phyloP scores from a whole-genome alignment of 2,797 vertebrate species.

The Vespertilio murinus region DNA sequence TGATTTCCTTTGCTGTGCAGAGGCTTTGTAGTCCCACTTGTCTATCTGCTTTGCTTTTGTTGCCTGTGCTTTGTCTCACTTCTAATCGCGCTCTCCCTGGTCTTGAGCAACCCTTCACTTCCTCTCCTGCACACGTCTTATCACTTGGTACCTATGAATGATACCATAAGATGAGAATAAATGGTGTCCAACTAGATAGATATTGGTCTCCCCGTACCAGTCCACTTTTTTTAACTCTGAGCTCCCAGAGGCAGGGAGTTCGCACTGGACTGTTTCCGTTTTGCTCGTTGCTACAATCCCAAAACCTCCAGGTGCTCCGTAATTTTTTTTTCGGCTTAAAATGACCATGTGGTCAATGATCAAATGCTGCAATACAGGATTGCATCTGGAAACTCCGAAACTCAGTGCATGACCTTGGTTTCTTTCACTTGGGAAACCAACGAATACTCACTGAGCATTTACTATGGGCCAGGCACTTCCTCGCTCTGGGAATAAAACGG shows the following conservation, averaged over 20 bases:
- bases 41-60: neutral
- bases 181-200: neutral
- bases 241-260: neutral
- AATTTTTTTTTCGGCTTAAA: neutral
- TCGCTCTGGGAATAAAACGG: neutral
- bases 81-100: neutral
- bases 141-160: neutral
- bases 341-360: fast-evolving
- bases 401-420: neutral
- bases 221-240: neutral
- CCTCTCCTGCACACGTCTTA: neutral
- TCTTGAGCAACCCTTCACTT: neutral
- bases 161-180: neutral
- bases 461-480: neutral
- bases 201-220: neutral
- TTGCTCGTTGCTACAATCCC: too few species aligned
- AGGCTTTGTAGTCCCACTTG: neutral
- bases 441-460: neutral
- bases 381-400: neutral
- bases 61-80: neutral
- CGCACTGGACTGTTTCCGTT: fast-evolving
- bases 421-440: neutral
- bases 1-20: neutral
- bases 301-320: neutral
- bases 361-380: fast-evolving